Evolutionary conservation across 2,113 vertebrate species (phyloP), one percentile per base, ranked within the genome.

Genomic region (Hippocampus mohnikei): DNA sequence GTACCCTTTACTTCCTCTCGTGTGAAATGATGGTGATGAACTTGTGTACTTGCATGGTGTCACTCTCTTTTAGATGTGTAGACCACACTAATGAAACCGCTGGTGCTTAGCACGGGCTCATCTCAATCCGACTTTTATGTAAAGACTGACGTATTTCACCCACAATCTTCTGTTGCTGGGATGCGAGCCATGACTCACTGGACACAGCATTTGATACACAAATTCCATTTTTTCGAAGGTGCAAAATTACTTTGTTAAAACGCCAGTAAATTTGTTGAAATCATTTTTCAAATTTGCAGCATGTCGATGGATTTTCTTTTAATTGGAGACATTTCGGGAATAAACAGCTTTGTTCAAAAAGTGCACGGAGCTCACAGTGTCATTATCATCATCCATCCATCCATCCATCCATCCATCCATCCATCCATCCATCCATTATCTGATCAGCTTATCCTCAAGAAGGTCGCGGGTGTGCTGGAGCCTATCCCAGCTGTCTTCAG

Each of bases 11-110:
- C 42, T 46, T 44, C 63, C 41, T 8, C 63, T 37, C 2, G 23
- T 65, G 63, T 65, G 27, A 46, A 65, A 65, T 27, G 63, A 65
- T 18, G 25, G 63, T 23, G 42, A 46, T 42, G n/a, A 65, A 8
- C 63, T 46, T 27, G 63, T 65, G 62, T 25, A 27, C n/a, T 65
- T 27, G 25, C 6, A 46, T 27, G 42, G 46, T 65, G 63, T 64
- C 40, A 44, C n/a, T 44, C 62, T 42, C 29, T n/a, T 62, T 6
- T 27, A 37, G 33, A 33, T 18, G 16, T 37, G 59, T 21, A 18
- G 33, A 33, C 29, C 25, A 23, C 40, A 23, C 12, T 44, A 33
- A 37, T 60, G 20, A 60, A 60, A 33, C 27, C 58, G 8, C 29
- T 20, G 23, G 56, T 59, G 25, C 56, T 15, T 59, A 63, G 37